A percentile compares a stretch with the other conserved stretches of the same genome.
Conservation (phyloP, 2,888 invertebrate genomes). For the Galeruca laticollis region DNA sequence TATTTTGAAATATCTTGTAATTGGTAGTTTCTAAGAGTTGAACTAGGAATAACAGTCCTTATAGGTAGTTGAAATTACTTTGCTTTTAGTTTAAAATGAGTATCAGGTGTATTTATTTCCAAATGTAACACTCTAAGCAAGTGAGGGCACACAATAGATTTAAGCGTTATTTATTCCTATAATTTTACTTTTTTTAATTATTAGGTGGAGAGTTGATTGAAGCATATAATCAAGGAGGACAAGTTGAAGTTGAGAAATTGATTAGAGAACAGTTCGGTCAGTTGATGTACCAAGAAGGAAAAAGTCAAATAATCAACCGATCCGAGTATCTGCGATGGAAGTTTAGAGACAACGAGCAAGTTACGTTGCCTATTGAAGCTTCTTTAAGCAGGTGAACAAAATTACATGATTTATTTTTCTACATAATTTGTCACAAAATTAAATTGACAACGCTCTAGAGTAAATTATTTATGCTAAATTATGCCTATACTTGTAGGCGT, state of each 20-base stretch:
- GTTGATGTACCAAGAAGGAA: constrained; percentile 89
- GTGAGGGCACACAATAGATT: too few species aligned
- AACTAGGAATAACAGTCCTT: too few species aligned
- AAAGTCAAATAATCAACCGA: constrained; percentile 86
- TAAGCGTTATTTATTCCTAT: not conserved
- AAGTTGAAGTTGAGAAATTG: constrained; percentile 84
- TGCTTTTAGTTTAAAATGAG: too few species aligned
- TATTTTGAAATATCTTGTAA: too few species aligned
- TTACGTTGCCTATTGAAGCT: constrained; percentile 88
- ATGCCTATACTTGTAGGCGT: too few species aligned
- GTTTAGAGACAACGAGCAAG: constrained; percentile 86
- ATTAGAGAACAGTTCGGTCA: constrained; percentile 89
- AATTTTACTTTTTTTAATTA: constrained; percentile 32
- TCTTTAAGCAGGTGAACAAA: constrained; percentile 80
- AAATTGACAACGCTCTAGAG: too few species aligned
- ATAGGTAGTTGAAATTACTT: too few species aligned
- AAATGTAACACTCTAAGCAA: too few species aligned
- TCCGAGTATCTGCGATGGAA: constrained; percentile 93
- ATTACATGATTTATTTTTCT: not conserved
- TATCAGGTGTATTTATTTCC: too few species aligned
- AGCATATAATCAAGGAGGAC: constrained; percentile 87
- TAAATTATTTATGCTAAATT: too few species aligned
- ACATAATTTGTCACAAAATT: too few species aligned
- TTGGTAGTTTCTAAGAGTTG: not conserved
- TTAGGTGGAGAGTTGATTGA: constrained; percentile 87